Evolutionary conservation across 2,797 vertebrate species (phyloP).

Genomic region (Tolypeutes matacus): DNA sequence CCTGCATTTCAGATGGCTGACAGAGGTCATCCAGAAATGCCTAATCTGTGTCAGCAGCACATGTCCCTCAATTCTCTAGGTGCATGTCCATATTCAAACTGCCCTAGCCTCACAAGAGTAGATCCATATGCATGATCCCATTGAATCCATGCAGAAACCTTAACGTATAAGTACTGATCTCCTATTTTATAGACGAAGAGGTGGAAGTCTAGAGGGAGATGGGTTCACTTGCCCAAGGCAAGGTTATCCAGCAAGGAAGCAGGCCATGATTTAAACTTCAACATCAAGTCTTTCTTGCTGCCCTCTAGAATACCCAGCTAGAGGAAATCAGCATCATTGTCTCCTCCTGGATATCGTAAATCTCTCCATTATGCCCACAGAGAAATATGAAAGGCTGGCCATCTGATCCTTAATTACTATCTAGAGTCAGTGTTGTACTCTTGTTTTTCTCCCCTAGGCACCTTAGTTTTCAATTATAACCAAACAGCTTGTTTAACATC

Average conservation of each 20-base stretch:
- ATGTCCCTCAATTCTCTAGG: background rate
- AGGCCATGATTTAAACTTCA: accelerated
- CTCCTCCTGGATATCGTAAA: background rate
- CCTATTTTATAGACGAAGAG: background rate
- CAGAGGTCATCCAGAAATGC: background rate
- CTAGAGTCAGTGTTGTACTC: background rate
- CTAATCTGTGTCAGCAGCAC: background rate
- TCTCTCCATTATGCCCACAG: background rate
- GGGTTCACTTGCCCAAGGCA: background rate
- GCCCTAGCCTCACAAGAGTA: background rate
- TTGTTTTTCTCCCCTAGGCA: background rate
- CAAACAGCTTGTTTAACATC: background rate
- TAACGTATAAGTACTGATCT: accelerated
- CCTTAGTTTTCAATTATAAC: background rate
- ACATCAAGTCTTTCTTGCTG: accelerated
- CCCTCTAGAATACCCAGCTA: background rate
- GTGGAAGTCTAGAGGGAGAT: background rate
- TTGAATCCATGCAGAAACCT: background rate
- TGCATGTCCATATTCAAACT: accelerated
- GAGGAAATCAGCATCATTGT: background rate
- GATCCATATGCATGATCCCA: accelerated
- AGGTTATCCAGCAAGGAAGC: background rate
- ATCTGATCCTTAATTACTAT: background rate
- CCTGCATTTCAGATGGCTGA: background rate
- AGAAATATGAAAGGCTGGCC: background rate